Conservation (phyloP, 2,113 vertebrate species). For the Oryctolagus cuniculus region mOryCun1.1 NC_091439.1:94850001-94850500, state of each 20-base stretch:
- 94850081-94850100: background rate
- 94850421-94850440: too few relatives aligned
- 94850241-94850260: conserved; percentile 50
- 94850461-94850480: too few relatives aligned
- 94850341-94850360: too few relatives aligned
- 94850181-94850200: conserved; percentile 40
- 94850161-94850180: background rate
- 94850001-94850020: conserved; percentile 23
- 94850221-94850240: conserved; percentile 29
- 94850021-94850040: background rate
- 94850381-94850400: too few relatives aligned
- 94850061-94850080: background rate
- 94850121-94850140: background rate
- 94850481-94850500: too few relatives aligned
- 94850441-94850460: too few relatives aligned
- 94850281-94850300: too few relatives aligned
- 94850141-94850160: conserved; percentile 37
- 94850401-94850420: too few relatives aligned
- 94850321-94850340: too few relatives aligned
- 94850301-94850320: too few relatives aligned
- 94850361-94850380: too few relatives aligned
- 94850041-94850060: conserved; percentile 11
- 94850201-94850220: background rate
- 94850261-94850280: background rate
- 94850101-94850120: background rate